phyloP scores from a whole-genome alignment of 1,140 invertebrate genomes.

The Brachionus manjavacas region DNA sequence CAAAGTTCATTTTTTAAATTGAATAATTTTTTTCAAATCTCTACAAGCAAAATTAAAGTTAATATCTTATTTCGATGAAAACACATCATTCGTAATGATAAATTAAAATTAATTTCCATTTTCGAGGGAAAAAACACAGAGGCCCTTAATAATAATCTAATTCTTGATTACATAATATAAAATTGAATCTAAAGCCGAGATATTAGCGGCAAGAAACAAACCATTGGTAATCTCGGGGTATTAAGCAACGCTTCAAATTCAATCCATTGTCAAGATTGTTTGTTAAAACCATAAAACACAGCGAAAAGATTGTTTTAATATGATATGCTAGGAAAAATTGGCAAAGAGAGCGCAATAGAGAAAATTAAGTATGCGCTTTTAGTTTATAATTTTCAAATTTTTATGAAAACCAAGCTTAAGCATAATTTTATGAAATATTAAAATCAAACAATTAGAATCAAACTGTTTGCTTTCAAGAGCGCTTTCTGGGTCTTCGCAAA shows the following conservation, averaged over 20 bases:
- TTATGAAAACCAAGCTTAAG: background rate
- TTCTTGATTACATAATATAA: background rate
- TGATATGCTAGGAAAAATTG: background rate
- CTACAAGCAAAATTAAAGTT: no score
- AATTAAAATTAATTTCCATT: background rate
- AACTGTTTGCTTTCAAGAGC: constrained; percentile 3
- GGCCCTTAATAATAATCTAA: background rate
- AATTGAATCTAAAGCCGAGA: background rate
- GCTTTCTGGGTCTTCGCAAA: background rate
- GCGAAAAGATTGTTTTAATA: background rate
- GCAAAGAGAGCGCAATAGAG: background rate
- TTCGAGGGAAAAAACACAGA: background rate
- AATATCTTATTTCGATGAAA: background rate
- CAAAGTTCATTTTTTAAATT: no score
- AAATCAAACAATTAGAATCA: background rate
- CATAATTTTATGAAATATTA: background rate
- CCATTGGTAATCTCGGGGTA: background rate
- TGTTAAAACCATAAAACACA: background rate
- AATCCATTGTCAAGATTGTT: background rate
- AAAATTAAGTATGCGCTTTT: background rate
- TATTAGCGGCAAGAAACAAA: background rate
- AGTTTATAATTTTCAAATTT: background rate
- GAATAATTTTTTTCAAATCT: no score
- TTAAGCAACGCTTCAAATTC: constrained; percentile 1
- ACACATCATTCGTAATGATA: background rate